Evolutionary conservation across 2,888 invertebrate species (phyloP), one percentile per base, ranked within the genome.

Genomic region (Parelbella ahira): DNA sequence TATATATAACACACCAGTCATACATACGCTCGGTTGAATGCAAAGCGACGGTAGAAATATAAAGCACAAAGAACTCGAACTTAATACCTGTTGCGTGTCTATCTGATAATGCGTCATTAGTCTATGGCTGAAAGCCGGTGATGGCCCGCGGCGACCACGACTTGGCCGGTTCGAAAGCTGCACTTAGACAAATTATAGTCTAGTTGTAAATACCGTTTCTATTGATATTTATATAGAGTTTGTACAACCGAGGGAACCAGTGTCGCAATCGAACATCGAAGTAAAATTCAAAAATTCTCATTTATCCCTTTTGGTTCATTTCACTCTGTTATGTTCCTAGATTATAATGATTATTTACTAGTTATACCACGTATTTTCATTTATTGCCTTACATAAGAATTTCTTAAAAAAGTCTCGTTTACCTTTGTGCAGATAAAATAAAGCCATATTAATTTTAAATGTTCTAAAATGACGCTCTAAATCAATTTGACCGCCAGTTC

Each of bases 111-210:
- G 18, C 37, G 38, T 37, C 34, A 38, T 48, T 64, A 61, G 53
- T 60, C 59, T 61, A 51, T 52, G 60, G 69, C 66, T 24, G 37
- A 37, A 18, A 30, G 39, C 32, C 68, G 73, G 58, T 60, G 57
- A 55, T 55, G 54, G 59, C 79, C 70, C 44, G 56, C 30, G 78
- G 79, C 77, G 60, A 61, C 66, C 79, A 80, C 79, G 78, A 78
- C 68, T 60, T 48, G 58, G 56, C 62, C 67, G 57, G 58, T 59
- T 63, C 52, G 66, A 65, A 68, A 69, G 65, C 63, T 56, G 53
- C 60, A 41, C 39, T 33, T 41, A 58, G 48, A 45, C 47, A 54
- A 63, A 61, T 65, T 56, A 58, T 53, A 48, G 53, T 44, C 52
- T 50, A 47, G 52, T 44, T 51, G 47, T 50, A 50, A 50, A 51